These are phyloP conservation scores for Rissa tridactyla DNA, from an alignment of 2,113 vertebrate species.

Conservation along the genomic window DNA sequence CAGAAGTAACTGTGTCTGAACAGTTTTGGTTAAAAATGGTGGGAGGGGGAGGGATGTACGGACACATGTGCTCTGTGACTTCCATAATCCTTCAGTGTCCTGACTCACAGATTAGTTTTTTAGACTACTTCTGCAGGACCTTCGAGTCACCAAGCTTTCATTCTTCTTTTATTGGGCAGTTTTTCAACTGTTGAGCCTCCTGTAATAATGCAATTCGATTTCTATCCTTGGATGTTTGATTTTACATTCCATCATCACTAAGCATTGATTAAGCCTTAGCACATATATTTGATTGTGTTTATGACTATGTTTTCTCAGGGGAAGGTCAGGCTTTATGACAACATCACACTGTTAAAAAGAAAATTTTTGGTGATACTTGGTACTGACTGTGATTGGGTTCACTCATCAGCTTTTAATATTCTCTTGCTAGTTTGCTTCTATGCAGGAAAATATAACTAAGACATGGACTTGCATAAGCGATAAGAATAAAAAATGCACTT, in stretches of 20 bases:
- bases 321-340: conserved; percentile 65
- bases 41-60: background rate
- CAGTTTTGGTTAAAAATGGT: background rate
- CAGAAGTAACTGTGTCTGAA: background rate
- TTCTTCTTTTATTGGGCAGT: conserved; percentile 54
- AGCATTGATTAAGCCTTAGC: conserved; percentile 66
- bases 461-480: background rate
- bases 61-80: background rate
- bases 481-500: background rate
- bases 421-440: background rate
- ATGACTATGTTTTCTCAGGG: conserved; percentile 51
- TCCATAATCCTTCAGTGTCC: background rate
- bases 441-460: background rate
- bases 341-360: conserved; percentile 20
- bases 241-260: conserved; percentile 60
- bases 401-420: background rate
- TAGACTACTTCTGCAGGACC: conserved; percentile 39
- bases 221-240: conserved; percentile 62
- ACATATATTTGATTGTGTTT: conserved; percentile 11
- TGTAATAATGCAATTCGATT: conserved; percentile 58
- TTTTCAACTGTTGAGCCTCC: conserved; percentile 61
- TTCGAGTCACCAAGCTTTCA: conserved; percentile 57
- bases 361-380: background rate
- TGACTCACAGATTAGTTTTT: background rate
- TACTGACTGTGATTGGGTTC: background rate